These are phyloP conservation scores for Sapayoa aenigma DNA, from an alignment of 2,113 vertebrate species.

Conservation along the genomic window DNA sequence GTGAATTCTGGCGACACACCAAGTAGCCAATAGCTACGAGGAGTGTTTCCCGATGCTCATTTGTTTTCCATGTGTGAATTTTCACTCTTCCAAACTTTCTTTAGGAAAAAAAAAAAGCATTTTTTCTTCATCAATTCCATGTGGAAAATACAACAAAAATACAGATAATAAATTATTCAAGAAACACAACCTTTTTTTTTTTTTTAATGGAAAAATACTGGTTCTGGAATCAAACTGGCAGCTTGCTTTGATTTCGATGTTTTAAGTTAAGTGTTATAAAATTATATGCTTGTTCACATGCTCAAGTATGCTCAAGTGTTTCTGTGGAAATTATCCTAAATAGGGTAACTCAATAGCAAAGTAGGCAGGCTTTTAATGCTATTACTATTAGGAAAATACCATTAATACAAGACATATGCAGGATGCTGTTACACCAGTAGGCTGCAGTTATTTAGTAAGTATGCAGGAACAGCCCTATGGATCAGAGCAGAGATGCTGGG, in stretches of 20 bases:
- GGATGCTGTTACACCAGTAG: conserved; percentile 39
- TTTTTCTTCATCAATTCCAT: conserved; percentile 33
- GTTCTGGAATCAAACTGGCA: conserved; percentile 25
- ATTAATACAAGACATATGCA: conserved; percentile 74
- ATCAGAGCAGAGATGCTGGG: conserved; percentile 32
- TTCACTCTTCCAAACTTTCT: neutral
- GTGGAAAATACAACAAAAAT: conserved; percentile 50
- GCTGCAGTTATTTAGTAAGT: conserved; percentile 22
- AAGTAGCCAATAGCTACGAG: neutral
- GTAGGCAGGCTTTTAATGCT: conserved; percentile 53
- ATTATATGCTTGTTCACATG: conserved; percentile 21
- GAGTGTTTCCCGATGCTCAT: conserved; percentile 18
- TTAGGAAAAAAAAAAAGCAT: neutral
- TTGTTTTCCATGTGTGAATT: conserved; percentile 44
- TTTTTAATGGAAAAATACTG: conserved; percentile 14
- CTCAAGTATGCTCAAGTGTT: neutral
- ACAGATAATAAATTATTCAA: conserved; percentile 50
- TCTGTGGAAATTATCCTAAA: conserved; percentile 55
- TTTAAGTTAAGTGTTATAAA: conserved; percentile 53
- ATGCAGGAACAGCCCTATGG: neutral
- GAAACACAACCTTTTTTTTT: neutral
- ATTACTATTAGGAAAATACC: conserved; percentile 67
- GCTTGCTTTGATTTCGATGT: conserved; percentile 47
- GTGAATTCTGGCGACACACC: conserved; percentile 29
- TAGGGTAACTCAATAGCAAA: conserved; percentile 61